Percentiles rank a stretch among this genome's conserved stretches.
These are phyloP conservation scores for Scotopteryx bipunctaria DNA, from an alignment of 2,888 invertebrate genomes.

Conservation along the genomic window DNA sequence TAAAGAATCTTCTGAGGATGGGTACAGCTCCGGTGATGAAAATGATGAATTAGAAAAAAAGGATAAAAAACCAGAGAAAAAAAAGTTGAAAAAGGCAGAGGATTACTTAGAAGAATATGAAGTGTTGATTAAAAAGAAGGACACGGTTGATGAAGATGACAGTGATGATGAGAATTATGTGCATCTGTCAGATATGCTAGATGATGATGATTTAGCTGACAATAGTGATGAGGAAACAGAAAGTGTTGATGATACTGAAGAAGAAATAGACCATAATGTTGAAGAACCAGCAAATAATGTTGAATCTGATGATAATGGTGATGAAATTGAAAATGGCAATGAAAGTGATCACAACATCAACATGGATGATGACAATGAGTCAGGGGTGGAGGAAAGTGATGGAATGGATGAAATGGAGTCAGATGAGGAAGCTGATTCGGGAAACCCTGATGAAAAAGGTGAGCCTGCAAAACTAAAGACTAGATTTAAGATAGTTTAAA, in stretches of 20 bases:
- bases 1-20: constrained; percentile 70
- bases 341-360: constrained; percentile 22
- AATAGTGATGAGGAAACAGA: constrained; percentile 44
- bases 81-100: constrained; percentile 40
- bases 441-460: constrained; percentile 51
- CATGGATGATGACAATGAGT: constrained; percentile 30
- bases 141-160: constrained; percentile 62
- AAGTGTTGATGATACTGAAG: constrained; percentile 36
- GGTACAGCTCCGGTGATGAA: constrained; percentile 65
- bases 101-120: constrained; percentile 67
- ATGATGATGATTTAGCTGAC: constrained; percentile 63
- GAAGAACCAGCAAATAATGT: constrained; percentile 43
- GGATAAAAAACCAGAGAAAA: constrained; percentile 3
- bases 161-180: constrained; percentile 69
- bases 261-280: constrained; percentile 33
- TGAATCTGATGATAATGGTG: constrained; percentile 39
- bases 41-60: constrained; percentile 23
- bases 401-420: constrained; percentile 29
- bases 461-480: too few relatives aligned
- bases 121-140: constrained; percentile 61
- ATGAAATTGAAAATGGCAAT: constrained; percentile 35
- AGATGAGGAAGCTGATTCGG: constrained; percentile 43
- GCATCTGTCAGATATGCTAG: constrained; percentile 69
- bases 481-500: too few relatives aligned
- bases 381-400: constrained; percentile 32